Percentiles rank a stretch among this genome's conserved stretches.
Evolutionary conservation across 2,888 invertebrate genomes (phyloP).

Genomic region (Thyatira batis): DNA sequence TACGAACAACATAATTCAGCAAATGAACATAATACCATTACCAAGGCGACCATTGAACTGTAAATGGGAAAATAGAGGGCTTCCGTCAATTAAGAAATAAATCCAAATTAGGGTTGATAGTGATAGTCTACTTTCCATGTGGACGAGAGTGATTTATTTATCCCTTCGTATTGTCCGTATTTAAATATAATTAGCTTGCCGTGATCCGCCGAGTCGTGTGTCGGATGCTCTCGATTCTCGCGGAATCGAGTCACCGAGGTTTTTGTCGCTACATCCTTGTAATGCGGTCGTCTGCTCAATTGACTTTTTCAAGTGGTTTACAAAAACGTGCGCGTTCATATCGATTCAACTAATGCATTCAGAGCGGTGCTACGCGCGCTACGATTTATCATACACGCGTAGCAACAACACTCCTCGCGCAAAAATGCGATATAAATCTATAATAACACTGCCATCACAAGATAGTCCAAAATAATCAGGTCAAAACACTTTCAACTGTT

Average conservation of each 20-base stretch:
- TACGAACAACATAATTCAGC: background rate
- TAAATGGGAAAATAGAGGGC: background rate
- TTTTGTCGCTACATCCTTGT: constrained; percentile 36
- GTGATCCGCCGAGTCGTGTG: constrained; percentile 17
- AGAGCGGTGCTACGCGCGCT: background rate
- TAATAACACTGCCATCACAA: background rate
- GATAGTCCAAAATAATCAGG: background rate
- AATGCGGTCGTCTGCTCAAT: constrained; percentile 44
- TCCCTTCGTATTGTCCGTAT: constrained; percentile 9
- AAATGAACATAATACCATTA: background rate
- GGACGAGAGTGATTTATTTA: background rate
- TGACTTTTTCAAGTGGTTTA: constrained; percentile 33
- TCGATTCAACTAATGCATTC: constrained; percentile 1
- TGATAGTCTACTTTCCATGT: background rate
- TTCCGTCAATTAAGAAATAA: background rate
- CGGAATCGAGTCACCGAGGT: constrained; percentile 32
- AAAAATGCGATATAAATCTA: background rate
- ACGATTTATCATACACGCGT: background rate
- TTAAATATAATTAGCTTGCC: constrained; percentile 29
- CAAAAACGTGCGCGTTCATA: constrained; percentile 3
- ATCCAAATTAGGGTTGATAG: background rate
- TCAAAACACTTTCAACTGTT: background rate
- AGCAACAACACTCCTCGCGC: background rate
- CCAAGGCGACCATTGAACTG: background rate
- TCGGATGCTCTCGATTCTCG: constrained; percentile 13